phyloP scores from a whole-genome alignment of 2,797 vertebrate genomes.

The Poeciliopsis gracilis region DNA sequence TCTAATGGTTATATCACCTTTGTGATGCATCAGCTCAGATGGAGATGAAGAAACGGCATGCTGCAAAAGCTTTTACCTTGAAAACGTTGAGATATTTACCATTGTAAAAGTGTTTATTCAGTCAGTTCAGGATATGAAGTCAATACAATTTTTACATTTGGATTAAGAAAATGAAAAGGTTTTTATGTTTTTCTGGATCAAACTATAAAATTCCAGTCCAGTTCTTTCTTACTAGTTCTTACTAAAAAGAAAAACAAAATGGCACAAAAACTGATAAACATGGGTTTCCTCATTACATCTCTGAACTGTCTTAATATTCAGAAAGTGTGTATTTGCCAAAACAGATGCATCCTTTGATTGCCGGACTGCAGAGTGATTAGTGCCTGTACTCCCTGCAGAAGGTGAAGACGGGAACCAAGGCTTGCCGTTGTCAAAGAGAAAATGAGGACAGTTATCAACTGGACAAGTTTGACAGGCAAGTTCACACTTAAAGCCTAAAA shows the following conservation, averaged over 20 bases:
- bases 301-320: background rate
- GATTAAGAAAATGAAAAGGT: background rate
- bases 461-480: background rate
- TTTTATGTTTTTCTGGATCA: background rate
- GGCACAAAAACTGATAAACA: background rate
- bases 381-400: background rate
- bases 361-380: background rate
- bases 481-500: constrained; percentile 3
- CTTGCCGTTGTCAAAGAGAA: background rate
- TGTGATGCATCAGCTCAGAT: background rate
- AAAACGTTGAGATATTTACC: background rate
- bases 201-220: background rate
- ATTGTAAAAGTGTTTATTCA: background rate
- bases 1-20: background rate
- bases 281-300: background rate
- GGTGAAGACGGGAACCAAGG: background rate
- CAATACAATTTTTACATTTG: background rate
- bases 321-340: background rate
- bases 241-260: background rate
- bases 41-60: background rate
- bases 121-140: background rate
- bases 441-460: background rate
- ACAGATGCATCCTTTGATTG: background rate
- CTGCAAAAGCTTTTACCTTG: background rate
- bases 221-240: background rate